Base-by-base conservation (phyloP, 1,140 invertebrate genomes). In the Trypoxylus dichotomus region DNA sequence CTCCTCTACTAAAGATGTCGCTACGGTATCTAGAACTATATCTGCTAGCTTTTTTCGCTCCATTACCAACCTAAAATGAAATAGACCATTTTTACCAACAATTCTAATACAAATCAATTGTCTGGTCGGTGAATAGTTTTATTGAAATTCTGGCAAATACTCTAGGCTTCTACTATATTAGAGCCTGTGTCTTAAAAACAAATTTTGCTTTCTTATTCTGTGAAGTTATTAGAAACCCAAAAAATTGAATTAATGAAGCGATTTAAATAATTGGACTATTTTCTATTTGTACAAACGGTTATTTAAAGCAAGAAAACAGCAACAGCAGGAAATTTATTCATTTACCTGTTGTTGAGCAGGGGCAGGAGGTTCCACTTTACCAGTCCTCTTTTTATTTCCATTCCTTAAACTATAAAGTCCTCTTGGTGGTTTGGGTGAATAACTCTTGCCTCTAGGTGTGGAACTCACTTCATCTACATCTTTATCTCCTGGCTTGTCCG, bases 1-100 rank as follows among this genome's bases (percentile, higher is more conserved):
- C 68, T 77, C 81, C 77, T 77, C 81, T 79, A 37, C 79, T 63
- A 42, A 81, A 76, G 54, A 81, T 76, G 42, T 85, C 83, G 25
- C 75, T 82, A 41, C 85, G 83, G 79, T 84, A 85, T 77, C 81
- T 79, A n/a, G 84, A 79, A 77, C 85, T 83, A 77, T 81, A 85
- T 29, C 82, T 68, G 43, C 81, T 81, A 5, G 77, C 15, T 75
- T 75, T 75, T 74, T 74, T 13, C 24, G 6, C 21, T 75, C 74
- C 42, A 41, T 37, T 74, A 15, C 3, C 27, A 74, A 74, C 60
- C 60, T 68, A 24, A 24, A 75, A 75, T 13, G 24, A 54, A 37
- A 42, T 74, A 7, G 29, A 24, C 15, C 11, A 74, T 24, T 24
- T 74, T 41, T 15, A 41, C 19, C 1, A 37, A 74, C 11, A 13